Evolutionary conservation across 2,797 vertebrate species (phyloP).

Genomic region (Squalus acanthias): DNA sequence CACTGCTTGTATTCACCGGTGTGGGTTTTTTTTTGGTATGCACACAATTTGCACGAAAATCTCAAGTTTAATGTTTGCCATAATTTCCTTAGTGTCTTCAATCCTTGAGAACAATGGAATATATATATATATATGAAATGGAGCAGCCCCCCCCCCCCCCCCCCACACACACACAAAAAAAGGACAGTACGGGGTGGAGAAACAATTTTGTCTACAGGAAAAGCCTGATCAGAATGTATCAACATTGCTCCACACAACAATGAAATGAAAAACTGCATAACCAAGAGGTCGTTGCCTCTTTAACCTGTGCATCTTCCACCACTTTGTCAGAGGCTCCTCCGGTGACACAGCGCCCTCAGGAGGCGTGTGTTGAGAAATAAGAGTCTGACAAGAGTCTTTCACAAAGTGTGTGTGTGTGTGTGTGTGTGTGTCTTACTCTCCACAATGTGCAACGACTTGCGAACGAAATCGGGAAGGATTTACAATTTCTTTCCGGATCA

Average conservation of each 20-base stretch:
- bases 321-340: background rate
- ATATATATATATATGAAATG: background rate
- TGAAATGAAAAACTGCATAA: background rate
- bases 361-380: background rate
- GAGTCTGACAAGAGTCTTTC: background rate
- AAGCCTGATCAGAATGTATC: no score
- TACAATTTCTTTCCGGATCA: background rate
- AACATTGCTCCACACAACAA: background rate
- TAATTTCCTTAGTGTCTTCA: background rate
- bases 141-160: background rate
- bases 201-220: background rate
- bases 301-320: background rate
- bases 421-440: background rate
- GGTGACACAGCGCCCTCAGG: background rate
- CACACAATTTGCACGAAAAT: background rate
- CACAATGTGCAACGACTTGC: no score
- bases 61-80: background rate
- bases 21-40: background rate
- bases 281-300: background rate
- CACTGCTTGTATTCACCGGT: background rate
- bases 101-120: background rate
- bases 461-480: background rate
- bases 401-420: background rate
- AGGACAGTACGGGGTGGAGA: background rate
- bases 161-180: background rate